Base-by-base conservation (phyloP, 1,140 invertebrate species). In the Brachionus angularis region DNA sequence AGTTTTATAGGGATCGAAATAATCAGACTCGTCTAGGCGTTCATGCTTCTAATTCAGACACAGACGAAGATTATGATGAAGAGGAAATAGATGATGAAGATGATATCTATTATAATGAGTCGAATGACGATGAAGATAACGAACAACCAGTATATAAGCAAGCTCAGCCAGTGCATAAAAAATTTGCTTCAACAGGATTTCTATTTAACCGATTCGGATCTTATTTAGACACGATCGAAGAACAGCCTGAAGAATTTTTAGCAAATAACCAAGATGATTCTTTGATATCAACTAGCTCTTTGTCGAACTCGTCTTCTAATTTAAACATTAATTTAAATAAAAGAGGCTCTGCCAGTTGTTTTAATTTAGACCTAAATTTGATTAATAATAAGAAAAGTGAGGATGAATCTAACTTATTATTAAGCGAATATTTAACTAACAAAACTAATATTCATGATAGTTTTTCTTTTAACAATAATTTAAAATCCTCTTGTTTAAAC, bases 161-260 rank as follows among this genome's bases (percentile, higher is more conserved):
- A 23, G 39, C 42, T 18, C 62, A 67, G 18, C 62, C 62, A 8
- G 36, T 50, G 10, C 10, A 16, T 7, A 46, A 36, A 47, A 67
- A 67, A 25, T 67, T 47, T 25, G 62, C 62, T 8, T 67, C 62
- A 21, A 67, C 62, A 3, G 62, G 62, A 12, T 67, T 47, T 47
- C 16, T 67, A 31, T 67, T 67, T 33, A 47, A 67, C 47, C 42
- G 62, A 18, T 67, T 47, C 23, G 62, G 62, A 39, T 46, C 42
- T 23, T 67, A 47, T 33, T 25, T 67, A 31, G 62, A 29, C 2
- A 29, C 62, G 21, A 67, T 67, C 47, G 62, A 67, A 67, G 62
- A 67, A 34, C 27, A 39, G 14, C 42, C 42, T 27, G 62, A 67
- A 47, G 62, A 67, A 18, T 10, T 67, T 5, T 27, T 46, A 5